Conservation (phyloP, 2,888 invertebrate genomes). For the Bhutanitis thaidina region DNA sequence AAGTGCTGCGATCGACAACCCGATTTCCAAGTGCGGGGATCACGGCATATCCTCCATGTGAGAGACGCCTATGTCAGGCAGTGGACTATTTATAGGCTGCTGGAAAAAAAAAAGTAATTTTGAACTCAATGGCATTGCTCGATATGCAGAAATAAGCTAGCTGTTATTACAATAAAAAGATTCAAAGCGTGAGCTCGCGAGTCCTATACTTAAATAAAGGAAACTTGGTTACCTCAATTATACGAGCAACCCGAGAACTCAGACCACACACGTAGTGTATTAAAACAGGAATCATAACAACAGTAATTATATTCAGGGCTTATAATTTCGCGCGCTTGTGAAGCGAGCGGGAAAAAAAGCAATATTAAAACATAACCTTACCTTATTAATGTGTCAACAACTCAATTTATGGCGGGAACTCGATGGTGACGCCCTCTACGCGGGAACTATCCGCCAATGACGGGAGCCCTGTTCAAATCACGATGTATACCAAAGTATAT, state of each 20-base stretch:
- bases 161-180: too few relatives aligned
- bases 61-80: too few relatives aligned
- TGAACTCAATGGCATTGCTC: too few relatives aligned
- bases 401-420: constrained; percentile 79
- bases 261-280: constrained; percentile 75
- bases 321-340: constrained; percentile 72
- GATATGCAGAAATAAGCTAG: too few relatives aligned
- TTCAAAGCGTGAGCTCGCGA: neutral
- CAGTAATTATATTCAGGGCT: constrained; percentile 71
- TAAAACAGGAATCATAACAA: constrained; percentile 66
- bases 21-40: too few relatives aligned
- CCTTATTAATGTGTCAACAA: constrained; percentile 79
- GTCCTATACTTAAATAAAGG: constrained; percentile 22
- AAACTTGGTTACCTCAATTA: constrained; percentile 10
- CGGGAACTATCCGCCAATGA: constrained; percentile 60
- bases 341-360: constrained; percentile 52
- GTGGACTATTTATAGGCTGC: too few relatives aligned
- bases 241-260: constrained; percentile 35
- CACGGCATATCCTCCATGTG: too few relatives aligned
- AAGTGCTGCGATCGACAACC: too few relatives aligned
- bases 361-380: constrained; percentile 75
- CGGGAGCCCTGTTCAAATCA: constrained; percentile 34
- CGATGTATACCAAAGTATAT: constrained; percentile 27
- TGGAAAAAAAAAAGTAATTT: too few relatives aligned
- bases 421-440: constrained; percentile 66